These are phyloP conservation scores for Neopelma chrysocephalum DNA, from an alignment of 2,797 vertebrate genomes.

Conservation along the genomic window DNA sequence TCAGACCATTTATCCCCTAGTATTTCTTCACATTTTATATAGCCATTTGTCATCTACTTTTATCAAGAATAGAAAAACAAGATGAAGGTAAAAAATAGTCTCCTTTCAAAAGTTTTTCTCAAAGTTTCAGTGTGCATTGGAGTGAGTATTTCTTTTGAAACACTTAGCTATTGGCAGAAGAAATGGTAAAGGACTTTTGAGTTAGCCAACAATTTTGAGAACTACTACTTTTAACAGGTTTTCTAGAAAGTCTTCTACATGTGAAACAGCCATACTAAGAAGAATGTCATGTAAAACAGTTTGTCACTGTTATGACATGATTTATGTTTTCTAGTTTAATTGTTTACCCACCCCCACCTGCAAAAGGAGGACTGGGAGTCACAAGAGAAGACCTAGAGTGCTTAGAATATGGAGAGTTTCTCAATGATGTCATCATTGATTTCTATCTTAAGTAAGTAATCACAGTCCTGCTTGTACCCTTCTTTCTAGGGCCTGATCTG, in stretches of 20 bases:
- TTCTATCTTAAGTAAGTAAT: slow-evolving; percentile 97
- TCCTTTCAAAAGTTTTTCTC: background rate
- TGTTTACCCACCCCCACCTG: slow-evolving; percentile 89
- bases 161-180: background rate
- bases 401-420: slow-evolving; percentile 87
- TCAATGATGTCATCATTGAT: slow-evolving; percentile 97
- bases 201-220: background rate
- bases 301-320: background rate
- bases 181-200: background rate
- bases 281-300: background rate
- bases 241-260: background rate
- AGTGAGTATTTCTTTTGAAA: background rate
- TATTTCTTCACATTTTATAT: background rate
- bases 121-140: background rate
- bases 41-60: background rate
- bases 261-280: background rate
- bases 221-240: background rate
- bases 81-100: background rate
- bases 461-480: background rate
- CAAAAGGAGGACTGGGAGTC: slow-evolving; percentile 89
- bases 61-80: background rate
- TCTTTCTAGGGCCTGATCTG: background rate
- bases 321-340: slow-evolving; percentile 83
- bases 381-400: slow-evolving; percentile 91
- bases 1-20: background rate